phyloP scores from a whole-genome alignment of 2,797 vertebrate genomes.

The Dromococcyx pavoninus region DNA sequence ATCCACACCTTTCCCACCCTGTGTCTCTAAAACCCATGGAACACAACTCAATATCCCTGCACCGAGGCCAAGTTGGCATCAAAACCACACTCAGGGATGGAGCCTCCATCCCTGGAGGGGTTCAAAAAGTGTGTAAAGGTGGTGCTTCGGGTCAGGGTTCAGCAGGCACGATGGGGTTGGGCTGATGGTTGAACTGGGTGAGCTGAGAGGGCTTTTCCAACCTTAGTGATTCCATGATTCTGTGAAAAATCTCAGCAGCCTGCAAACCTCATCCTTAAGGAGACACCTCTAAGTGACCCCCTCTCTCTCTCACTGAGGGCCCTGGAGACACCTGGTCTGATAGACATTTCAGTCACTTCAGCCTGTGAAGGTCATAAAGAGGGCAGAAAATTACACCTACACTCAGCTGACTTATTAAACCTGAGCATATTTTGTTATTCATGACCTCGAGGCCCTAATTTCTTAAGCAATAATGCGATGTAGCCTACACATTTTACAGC shows the following conservation, averaged over 20 bases:
- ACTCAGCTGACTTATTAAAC: not conserved
- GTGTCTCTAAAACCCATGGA: not conserved
- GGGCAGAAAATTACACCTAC: not conserved
- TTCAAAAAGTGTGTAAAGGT: too few species aligned
- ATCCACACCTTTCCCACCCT: fast-evolving
- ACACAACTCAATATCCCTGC: not conserved
- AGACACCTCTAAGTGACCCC: not conserved
- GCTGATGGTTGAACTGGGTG: too few species aligned
- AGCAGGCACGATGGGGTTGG: too few species aligned
- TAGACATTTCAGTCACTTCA: not conserved
- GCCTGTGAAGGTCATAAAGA: not conserved
- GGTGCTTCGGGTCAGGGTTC: too few species aligned
- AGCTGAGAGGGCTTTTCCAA: too few species aligned
- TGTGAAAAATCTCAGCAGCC: not conserved
- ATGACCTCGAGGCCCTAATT: not conserved
- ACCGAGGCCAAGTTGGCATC: not conserved
- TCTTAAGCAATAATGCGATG: conserved; percentile 2
- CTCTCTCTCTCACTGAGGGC: not conserved
- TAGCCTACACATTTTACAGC: not conserved
- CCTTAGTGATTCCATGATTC: too few species aligned
- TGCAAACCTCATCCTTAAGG: not conserved
- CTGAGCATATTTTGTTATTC: not conserved
- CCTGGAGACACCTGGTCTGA: not conserved
- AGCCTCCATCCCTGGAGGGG: too few species aligned
- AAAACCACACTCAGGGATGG: too few species aligned